Base-by-base conservation (phyloP, 2,888 invertebrate species). In the Eulithis testata region DNA sequence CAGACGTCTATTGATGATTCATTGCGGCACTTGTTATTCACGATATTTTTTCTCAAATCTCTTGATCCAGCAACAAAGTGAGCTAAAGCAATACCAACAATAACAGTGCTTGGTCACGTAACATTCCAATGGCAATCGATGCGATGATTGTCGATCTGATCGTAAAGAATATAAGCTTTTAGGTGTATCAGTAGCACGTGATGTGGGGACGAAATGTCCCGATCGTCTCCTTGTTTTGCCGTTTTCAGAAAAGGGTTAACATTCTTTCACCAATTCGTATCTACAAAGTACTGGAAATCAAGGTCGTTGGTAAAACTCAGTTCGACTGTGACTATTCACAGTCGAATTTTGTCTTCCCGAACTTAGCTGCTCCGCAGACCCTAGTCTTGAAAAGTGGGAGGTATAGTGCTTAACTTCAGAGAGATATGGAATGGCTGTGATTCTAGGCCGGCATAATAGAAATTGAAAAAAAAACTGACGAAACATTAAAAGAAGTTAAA, bases 161-260 rank as follows among this genome's bases (percentile, higher is more conserved):
- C 79, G 78, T 87, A 84, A 85, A 85, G 83, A 81, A 81, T 78
- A 83, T 78, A 75, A 74, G 81, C 80, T 79, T 80, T 83, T 84
- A 82, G 79, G 79, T 79, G 81, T 85, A 84, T 85, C 75, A 70
- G 75, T 58, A 9, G 73, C 65, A 80, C 81, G 80, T 80, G 80
- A 78, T 55, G 71, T 70, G 81, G 66, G 65, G 62, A 52, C 68
- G 61, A 74, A 78, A 67, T 58, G 50, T 27, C 11, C 27, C 4
- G 14, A 31, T 43, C 27, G 37, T 50, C 31, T n/a, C 49, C 52
- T 62, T 52, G 47, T 57, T 52, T 40, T 45, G 31, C 43, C 58
- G 43, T 58, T 58, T 54, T 58, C 49, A 21, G 27, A 36, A 47
- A 57, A 31, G 21, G 49, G 57, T 40, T 40, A 40, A 40, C 40